Evolutionary conservation across 2,888 invertebrate genomes (phyloP).

Genomic region (Drosophila putrida): DNA sequence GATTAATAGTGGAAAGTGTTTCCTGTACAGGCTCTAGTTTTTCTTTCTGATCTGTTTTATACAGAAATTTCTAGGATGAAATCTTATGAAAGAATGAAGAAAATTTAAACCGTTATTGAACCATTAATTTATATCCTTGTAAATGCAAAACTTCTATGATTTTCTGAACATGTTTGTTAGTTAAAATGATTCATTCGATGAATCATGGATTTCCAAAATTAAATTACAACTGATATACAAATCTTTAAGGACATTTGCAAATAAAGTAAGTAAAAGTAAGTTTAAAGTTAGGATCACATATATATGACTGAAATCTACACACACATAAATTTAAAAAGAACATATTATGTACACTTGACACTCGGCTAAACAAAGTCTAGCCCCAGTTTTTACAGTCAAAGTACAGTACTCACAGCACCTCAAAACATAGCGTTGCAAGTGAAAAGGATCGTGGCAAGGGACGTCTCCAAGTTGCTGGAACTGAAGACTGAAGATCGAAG

Average conservation of each 20-base stretch:
- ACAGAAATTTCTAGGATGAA: no score
- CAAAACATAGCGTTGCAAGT: conserved; percentile 9
- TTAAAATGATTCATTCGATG: no score
- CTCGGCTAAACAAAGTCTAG: background rate
- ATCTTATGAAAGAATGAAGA: no score
- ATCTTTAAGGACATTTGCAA: background rate
- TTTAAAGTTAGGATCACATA: background rate
- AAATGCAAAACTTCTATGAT: no score
- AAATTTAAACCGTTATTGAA: no score
- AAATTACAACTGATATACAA: no score
- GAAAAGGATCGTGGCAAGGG: conserved; percentile 61
- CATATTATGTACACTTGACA: background rate
- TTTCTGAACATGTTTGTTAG: no score
- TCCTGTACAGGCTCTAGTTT: no score
- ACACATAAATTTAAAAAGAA: background rate
- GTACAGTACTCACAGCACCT: conserved; percentile 58
- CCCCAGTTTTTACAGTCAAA: conserved; percentile 2
- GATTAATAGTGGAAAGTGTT: no score
- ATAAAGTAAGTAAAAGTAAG: background rate
- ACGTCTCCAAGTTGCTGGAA: conserved; percentile 28
- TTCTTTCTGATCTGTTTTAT: no score
- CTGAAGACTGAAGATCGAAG: conserved; percentile 7
- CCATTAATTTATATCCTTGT: no score
- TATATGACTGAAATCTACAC: background rate
- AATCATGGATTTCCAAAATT: no score